phyloP scores from a whole-genome alignment of 2,113 vertebrate species.

The Pluvialis apricaria region DNA sequence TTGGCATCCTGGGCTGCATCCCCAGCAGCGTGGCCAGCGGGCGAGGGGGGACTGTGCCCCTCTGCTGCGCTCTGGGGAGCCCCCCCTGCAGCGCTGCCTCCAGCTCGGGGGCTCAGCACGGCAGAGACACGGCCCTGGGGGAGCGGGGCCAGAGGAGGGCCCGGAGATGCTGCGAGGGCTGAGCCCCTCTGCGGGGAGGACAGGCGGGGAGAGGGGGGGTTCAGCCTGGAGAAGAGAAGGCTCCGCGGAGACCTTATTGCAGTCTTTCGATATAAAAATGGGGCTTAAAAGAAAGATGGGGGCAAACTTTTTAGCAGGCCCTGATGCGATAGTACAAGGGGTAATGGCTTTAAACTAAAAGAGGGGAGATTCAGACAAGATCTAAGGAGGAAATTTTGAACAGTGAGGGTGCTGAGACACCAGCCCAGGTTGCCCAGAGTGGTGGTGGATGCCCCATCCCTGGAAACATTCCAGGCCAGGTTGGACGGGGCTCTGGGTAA shows the following conservation, averaged over 20 bases:
- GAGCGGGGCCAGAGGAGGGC: background rate
- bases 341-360: background rate
- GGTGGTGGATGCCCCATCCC: background rate
- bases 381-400: background rate
- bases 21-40: background rate
- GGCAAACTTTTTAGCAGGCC: background rate
- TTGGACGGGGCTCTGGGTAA: background rate
- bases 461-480: background rate
- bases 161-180: background rate
- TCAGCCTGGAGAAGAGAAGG: background rate
- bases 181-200: background rate
- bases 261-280: background rate
- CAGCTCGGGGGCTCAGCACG: background rate
- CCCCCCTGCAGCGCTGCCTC: background rate
- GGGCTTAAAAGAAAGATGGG: background rate
- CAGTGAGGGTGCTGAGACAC: background rate
- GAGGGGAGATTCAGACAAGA: background rate
- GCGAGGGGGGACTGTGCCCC: background rate
- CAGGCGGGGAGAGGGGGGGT: background rate
- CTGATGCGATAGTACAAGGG: background rate
- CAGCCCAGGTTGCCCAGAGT: background rate
- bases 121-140: background rate
- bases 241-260: background rate
- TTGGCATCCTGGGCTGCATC: background rate
- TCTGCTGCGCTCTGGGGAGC: background rate